Percentiles rank a stretch among this genome's conserved stretches.
Conservation (phyloP, 2,113 vertebrate species). For the Pseudonaja textilis region DNA sequence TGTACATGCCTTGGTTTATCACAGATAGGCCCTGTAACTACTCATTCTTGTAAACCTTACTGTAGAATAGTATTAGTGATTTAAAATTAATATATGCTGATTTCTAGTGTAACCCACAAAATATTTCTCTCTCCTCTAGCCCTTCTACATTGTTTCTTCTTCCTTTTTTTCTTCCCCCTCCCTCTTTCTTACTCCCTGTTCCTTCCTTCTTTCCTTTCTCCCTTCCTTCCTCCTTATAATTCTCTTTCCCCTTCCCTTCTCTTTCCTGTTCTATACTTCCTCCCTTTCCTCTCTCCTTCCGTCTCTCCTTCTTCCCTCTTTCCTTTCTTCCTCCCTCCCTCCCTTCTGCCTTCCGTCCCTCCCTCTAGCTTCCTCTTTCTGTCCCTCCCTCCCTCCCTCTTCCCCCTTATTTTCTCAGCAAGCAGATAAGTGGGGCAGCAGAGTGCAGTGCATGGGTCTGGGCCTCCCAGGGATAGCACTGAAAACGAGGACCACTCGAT, state of each 20-base stretch:
- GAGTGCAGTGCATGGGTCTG: too few species aligned
- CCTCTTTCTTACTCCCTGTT: not conserved
- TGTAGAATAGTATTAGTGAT: not conserved
- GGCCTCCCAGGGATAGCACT: not conserved
- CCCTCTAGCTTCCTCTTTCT: too few species aligned
- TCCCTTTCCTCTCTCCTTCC: not conserved
- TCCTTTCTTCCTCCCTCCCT: too few species aligned
- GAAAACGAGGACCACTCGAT: not conserved
- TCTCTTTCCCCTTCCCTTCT: not conserved
- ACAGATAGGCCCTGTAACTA: not conserved
- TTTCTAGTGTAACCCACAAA: not conserved
- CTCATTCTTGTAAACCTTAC: not conserved
- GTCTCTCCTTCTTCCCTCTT: too few species aligned
- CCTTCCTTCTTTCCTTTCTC: not conserved
- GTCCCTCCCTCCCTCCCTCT: too few species aligned
- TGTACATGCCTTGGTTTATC: not conserved
- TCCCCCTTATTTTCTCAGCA: too few species aligned
- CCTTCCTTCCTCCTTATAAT: not conserved
- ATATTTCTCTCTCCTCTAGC: not conserved
- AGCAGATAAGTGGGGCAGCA: too few species aligned
- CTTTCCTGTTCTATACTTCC: not conserved
- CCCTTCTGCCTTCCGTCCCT: too few species aligned
- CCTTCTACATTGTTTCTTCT: not conserved
- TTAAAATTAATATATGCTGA: not conserved
- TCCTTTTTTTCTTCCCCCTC: not conserved